Base-by-base conservation (phyloP, 2,888 invertebrate species). In the Dioctria linearis region DNA sequence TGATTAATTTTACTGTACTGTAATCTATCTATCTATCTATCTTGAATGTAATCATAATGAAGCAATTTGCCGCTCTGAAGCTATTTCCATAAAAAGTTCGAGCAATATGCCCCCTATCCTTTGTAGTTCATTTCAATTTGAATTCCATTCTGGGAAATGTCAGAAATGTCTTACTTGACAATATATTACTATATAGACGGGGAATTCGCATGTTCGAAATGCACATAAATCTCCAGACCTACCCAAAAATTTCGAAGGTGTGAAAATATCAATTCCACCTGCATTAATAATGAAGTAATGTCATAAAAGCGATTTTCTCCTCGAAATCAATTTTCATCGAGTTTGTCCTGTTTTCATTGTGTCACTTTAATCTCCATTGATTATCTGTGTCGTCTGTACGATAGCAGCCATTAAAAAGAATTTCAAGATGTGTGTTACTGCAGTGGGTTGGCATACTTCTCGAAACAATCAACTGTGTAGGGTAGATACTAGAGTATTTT, bases 261-360 rank as follows among this genome's bases (percentile, higher is more conserved):
- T 73, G 59, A 73, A 59, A 73, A 59, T 59, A 73, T 57, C 73
- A 73, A 57, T 73, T 57, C 40, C 43, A 42, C 37, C 5, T 42
- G 37, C 57, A 73, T 73, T 57, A 73, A 73, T 57, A 57, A 73
- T 73, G 73, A 59, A 73, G 59, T 73, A 73, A 73, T 59, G 59
- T 40, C 57, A 73, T 73, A 59, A 73, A 73, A 73, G 57, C 43
- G 73, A 73, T 40, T 54, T 42, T 59, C 73, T 57, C 39, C 13
- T 6, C 11, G 57, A 54, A 42, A 57, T 57, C 42, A 73, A 8
- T 6, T 25, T 57, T 73, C 40, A 11, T 42, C 54, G 40, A 57
- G 25, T 57, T 25, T 59, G 59, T 73, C 57, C 73, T 57, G 54
- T 73, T 73, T 73, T 59, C 73, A 73, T 59, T 73, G 73, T 59